Evolutionary conservation across 2,888 invertebrate genomes (phyloP), one percentile per base, ranked within the genome.

Genomic region (Ptychoptera albimana): DNA sequence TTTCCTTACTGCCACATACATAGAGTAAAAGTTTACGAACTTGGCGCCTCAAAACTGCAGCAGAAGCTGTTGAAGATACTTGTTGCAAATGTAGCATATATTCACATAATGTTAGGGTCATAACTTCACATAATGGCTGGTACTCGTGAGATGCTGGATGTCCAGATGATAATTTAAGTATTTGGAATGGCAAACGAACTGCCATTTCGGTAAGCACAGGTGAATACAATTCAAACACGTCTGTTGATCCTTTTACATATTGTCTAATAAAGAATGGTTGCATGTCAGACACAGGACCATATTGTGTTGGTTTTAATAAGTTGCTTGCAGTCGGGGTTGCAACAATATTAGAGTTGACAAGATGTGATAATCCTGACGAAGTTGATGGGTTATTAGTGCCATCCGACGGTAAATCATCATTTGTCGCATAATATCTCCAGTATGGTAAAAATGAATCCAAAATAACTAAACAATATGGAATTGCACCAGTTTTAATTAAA

Each of bases 141-240:
- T 58, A 58, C 45, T 64, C 64, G 31, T 60, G 63, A 8, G 58
- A 60, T 31, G 64, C 60, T 23, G 64, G 61, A 52, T 64, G 64
- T 2, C 58, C 59, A 31, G 61, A 58, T 29, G 64, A 62, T 7
- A 66, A 48, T 31, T 65, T 60, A 35, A 66, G 48, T 23, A 93
- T 86, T 71, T 94, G 93, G 60, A 94, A 94, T 0, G 96, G 94
- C 45, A 97, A 69, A 14, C 94, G 74, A 9, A 96, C 71, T 0
- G 89, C 86, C 76, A 96, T 88, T 70, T 97, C 96, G 44, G 96
- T 93, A 16, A 97, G 69, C n/a, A 96, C 71, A 51, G 89, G 87
- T 9, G 89, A 87, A 63, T 93, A 94, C 49, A 87, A 85, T 60
- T 92, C 87, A 60, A 97, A 93, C 31, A 96, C 84, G 60, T 96